Evolutionary conservation across 2,797 vertebrate species (phyloP), one percentile per base, ranked within the genome.

Genomic region (Pangasius djambal): DNA sequence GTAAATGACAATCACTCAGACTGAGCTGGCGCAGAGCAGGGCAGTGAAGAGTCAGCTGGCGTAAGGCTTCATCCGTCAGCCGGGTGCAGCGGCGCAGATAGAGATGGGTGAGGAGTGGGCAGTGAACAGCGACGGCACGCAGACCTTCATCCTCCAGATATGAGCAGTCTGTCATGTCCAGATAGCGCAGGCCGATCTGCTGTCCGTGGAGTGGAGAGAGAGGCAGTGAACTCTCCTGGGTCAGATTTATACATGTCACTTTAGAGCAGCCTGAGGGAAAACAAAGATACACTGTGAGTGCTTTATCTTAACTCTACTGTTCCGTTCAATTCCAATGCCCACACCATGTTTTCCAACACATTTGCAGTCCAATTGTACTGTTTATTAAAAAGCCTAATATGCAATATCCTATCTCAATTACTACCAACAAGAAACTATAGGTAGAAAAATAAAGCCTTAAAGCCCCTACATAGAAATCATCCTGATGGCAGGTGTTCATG

Each of bases 141-240:
- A 99, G 95, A 31, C 99, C 99, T 88, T 99, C 97, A 0, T 99
- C 98, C 94, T 99, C 98, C 79, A 99, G 97, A 90, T 98, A 98
- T n/a, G 98, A 98, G 94, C 99, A 99, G 94, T 99, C 98, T 0
- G 97, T 98, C 98, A 99, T 99, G 97, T 99, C 98, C 96, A 99
- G 94, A 95, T 96, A 98, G 94, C 97, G 97, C 90, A 99, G 98
- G 94, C 98, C 98, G 90, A 99, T 99, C 94, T 99, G 98, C 94
- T 99, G 99, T 90, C 98, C 98, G 0, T 98, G 98, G 61, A 98
- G 93, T 1, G 98, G 97, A 44, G 98, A 97, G 87, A 99, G 96
- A 94, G 98, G 98, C 89, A 98, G 97, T 12, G 98, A 97, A 84
- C 97, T 97, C 93, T 99, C 98, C 0, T 97, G 97, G 20, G 97